Evolutionary conservation across 2,113 vertebrate genomes (phyloP).

Genomic region (Ptychochromis oligacanthus): DNA sequence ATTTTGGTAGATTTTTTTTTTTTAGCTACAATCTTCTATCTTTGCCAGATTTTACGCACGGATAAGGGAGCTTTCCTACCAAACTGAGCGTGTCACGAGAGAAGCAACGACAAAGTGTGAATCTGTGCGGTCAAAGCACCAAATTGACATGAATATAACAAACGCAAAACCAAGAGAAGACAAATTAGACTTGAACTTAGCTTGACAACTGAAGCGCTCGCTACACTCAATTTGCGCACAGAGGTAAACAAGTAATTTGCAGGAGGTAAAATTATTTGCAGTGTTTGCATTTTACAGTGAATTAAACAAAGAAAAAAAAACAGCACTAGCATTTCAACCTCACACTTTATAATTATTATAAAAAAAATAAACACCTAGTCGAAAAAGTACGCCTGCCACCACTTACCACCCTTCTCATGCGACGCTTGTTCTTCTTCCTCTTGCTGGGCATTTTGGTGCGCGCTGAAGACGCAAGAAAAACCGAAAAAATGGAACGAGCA

Average conservation of each 20-base stretch:
- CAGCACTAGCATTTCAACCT: neutral
- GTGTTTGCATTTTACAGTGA: neutral
- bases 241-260: neutral
- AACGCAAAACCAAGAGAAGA: neutral
- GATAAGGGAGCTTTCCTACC: neutral
- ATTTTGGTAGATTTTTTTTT: neutral
- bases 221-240: neutral
- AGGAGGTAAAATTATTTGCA: neutral
- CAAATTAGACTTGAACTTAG: no score
- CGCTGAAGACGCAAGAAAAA: slow-evolving; percentile 5
- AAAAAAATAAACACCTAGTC: neutral
- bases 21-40: neutral
- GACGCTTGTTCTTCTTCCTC: slow-evolving; percentile 80
- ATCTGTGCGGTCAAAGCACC: neutral
- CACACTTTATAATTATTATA: neutral
- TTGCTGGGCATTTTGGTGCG: slow-evolving; percentile 75
- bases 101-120: neutral
- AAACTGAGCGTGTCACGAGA: neutral
- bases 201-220: neutral
- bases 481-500: slow-evolving; percentile 10
- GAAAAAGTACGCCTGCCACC: neutral
- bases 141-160: neutral
- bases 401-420: slow-evolving; percentile 76
- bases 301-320: neutral
- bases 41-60: slow-evolving; percentile 40